Base-by-base conservation (phyloP, 2,113 vertebrate genomes). In the Eleginops maclovinus region DNA sequence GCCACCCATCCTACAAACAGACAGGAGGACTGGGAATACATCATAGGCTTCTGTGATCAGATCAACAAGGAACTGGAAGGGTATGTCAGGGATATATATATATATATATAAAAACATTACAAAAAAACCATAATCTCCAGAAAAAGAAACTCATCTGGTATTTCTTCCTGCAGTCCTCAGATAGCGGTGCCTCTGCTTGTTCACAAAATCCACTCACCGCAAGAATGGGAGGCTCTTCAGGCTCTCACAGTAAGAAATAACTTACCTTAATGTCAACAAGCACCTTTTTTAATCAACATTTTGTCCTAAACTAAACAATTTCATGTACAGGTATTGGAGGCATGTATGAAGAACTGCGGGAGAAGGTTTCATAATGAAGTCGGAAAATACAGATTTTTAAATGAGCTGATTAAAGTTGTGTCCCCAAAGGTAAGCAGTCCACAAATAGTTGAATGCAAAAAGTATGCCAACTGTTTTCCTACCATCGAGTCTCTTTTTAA, bases 21-120 rank as follows among this genome's bases (percentile, higher is more conserved):
- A 65, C 97, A 99, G 76, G 98, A 99, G 83, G 98, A 99, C 91
- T 99, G 98, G 98, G 98, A 99, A 67, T 99, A 99, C 85, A 99
- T 99, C 69, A 99, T 99, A 0, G 97, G 98, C 81, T 99, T 99
- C 94, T 99, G 98, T 89, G 98, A 99, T 90, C 98, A 99, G 90
- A 96, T 99, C 94, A 99, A 99, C 93, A 99, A 97, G 87, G 98
- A 99, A 26, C 94, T 99, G 15, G 98, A 99, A 91, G 98, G 98
- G 98, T 99, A 83, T 8, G 22, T 82, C 5, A 36, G 21, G 19
- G 89, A 91, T 64, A 24, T 51, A 36, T 51, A 3, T n/a, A n/a
- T n/a, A n/a, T n/a, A n/a, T 36, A 7, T 1, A 36, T 7, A 36
- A 36, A 8, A 36, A 1, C 7, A 7, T 36, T 9, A n/a, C n/a